Percentiles rank a stretch among this genome's conserved stretches.
These are phyloP conservation scores for Pyrocoelia pectoralis DNA, from an alignment of 2,888 invertebrate species.

Conservation along the genomic window DNA sequence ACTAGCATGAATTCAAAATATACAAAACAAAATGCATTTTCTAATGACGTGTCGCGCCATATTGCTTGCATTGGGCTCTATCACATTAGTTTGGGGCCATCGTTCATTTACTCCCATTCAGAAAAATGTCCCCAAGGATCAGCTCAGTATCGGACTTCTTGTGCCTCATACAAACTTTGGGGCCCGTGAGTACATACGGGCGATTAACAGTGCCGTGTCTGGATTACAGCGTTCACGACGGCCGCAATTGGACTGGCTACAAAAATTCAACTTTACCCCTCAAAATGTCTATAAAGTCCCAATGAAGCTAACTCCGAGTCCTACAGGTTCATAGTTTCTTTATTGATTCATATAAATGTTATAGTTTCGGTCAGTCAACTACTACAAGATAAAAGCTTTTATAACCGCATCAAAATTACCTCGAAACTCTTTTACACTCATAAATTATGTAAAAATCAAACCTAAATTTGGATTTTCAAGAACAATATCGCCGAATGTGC, in stretches of 20 bases:
- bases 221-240: constrained; percentile 67
- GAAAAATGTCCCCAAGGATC: constrained; percentile 41
- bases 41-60: constrained; percentile 41
- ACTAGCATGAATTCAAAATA: constrained; percentile 20
- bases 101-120: constrained; percentile 44
- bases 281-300: constrained; percentile 70
- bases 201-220: constrained; percentile 70
- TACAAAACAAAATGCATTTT: constrained; percentile 17
- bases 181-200: constrained; percentile 71
- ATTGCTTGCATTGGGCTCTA: constrained; percentile 42
- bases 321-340: constrained; percentile 67
- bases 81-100: constrained; percentile 43
- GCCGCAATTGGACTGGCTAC: constrained; percentile 67
- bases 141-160: constrained; percentile 66
- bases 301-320: constrained; percentile 77
- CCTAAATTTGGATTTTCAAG: too few species aligned
- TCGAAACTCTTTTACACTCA: too few species aligned
- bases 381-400: too few species aligned
- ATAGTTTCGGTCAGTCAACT: background rate
- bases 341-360: constrained; percentile 9
- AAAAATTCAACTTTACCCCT: constrained; percentile 69
- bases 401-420: too few species aligned
- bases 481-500: too few species aligned
- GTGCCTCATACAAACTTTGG: constrained; percentile 70
- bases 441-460: too few species aligned